Base-by-base conservation (phyloP, 2,888 invertebrate genomes). In the Volucella zonaria region DNA sequence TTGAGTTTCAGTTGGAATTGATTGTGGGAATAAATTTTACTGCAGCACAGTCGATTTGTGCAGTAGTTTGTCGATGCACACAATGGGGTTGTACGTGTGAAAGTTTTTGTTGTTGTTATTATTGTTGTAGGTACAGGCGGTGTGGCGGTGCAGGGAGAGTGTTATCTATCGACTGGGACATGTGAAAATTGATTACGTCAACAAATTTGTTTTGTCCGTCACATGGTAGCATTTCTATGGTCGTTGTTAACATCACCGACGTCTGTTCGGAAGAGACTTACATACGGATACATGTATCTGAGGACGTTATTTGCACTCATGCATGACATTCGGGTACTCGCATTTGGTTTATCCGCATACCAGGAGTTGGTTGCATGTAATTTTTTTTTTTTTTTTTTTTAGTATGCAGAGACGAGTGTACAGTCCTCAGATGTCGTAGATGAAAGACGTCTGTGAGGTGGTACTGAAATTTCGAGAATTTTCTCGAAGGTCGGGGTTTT, bases 141-240 rank as follows among this genome's bases (percentile, higher is more conserved):
- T 40, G 8, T 12, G 14, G 14, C 11, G 9, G 23, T 8, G 8
- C 10, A 9, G 49, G n/a, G 40, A 38, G 51, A 18, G 8, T 58
- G 54, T 62, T 64, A 70, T 70, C 76, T 81, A 68, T 68, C 45
- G 67, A 74, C 77, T 58, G 52, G 59, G 31, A 67, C 73, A 56
- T 68, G 73, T 38, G 62, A 74, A 74, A 78, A 82, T 82, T 78
- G 78, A 82, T 82, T 77, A 77, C 78, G 82, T 82, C 82, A 78
- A 78, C 78, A 68, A 82, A 74, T 74, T 64, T 68, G 68, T 76
- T 49, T 38, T 42, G 54, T 68, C 51, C 23, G 42, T 47, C 18
- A 31, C 43, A 15, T 49, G 77, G 54, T 52, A 42, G 54, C 62
- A 15, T 58, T 58, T 23, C 56, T 12, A 47, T 47, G n/a, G 15